Percentiles rank a stretch among this genome's conserved stretches.
Evolutionary conservation across 2,113 vertebrate species (phyloP).

Genomic region (Dasyprocta punctata): DNA sequence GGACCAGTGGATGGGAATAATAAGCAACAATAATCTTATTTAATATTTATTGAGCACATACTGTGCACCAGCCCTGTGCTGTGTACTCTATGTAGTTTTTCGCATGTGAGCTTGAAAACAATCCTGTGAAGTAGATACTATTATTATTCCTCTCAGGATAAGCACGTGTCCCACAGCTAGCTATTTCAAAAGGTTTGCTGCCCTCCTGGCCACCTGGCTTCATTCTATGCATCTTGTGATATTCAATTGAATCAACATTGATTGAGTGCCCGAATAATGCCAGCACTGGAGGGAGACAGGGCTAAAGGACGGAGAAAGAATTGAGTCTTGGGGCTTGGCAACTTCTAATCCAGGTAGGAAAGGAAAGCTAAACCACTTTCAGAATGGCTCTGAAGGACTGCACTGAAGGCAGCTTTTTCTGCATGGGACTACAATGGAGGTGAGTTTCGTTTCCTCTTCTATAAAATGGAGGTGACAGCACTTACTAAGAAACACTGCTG

Average conservation of each 20-base stretch:
- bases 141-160: conserved; percentile 18
- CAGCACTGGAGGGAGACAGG: not conserved
- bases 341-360: not conserved
- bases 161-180: conserved; percentile 1
- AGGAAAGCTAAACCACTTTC: not conserved
- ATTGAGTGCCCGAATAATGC: conserved; percentile 39
- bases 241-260: conserved; percentile 50
- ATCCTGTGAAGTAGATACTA: not conserved
- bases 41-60: conserved; percentile 58
- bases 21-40: not conserved
- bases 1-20: not conserved
- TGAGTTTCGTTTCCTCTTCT: conserved; percentile 14
- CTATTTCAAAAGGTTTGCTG: conserved; percentile 41
- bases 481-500: not conserved
- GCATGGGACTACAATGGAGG: not conserved
- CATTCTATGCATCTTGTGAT: conserved; percentile 24
- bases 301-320: conserved; percentile 34
- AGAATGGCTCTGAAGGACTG: not conserved
- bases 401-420: not conserved
- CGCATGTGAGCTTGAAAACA: conserved; percentile 1
- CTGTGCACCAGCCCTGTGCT: not conserved
- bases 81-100: not conserved
- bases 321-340: not conserved
- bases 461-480: not conserved
- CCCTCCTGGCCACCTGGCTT: not conserved